Evolutionary conservation across 1,140 invertebrate genomes (phyloP).

Genomic region (Himalopsyche phryganea): DNA sequence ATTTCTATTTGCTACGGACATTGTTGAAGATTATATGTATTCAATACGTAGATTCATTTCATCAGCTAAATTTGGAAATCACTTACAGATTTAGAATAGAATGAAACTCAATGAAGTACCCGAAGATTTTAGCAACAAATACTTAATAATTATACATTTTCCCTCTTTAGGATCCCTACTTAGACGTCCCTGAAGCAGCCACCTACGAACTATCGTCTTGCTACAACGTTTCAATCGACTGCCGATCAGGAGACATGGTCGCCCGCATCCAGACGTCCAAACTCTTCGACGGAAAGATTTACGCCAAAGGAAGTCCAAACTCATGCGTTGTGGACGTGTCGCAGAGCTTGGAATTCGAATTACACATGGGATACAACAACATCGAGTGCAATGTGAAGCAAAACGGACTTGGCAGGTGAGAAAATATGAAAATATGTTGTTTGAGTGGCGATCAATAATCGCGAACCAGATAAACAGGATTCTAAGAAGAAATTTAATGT

Average conservation of each 20-base stretch:
- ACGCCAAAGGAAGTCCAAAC: constrained; percentile 88
- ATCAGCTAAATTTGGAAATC: no score
- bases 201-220: constrained; percentile 91
- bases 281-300: constrained; percentile 90
- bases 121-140: no score
- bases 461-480: no score
- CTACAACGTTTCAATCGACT: constrained; percentile 92
- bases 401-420: constrained; percentile 70
- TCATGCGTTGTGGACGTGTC: constrained; percentile 85
- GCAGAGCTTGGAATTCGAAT: constrained; percentile 79
- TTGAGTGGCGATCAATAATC: no score
- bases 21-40: no score
- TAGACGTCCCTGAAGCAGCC: constrained; percentile 82
- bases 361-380: constrained; percentile 88
- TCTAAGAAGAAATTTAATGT: no score
- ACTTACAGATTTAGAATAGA: no score
- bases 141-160: no score
- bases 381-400: constrained; percentile 86
- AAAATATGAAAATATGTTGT: no score
- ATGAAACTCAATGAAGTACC: no score
- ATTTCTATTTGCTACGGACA: no score
- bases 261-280: constrained; percentile 88
- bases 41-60: no score
- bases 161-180: constrained; percentile 71
- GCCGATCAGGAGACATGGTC: constrained; percentile 87